These are phyloP conservation scores for Zaprionus tsacasi DNA, from an alignment of 1,140 invertebrate species.

Conservation along the genomic window DNA sequence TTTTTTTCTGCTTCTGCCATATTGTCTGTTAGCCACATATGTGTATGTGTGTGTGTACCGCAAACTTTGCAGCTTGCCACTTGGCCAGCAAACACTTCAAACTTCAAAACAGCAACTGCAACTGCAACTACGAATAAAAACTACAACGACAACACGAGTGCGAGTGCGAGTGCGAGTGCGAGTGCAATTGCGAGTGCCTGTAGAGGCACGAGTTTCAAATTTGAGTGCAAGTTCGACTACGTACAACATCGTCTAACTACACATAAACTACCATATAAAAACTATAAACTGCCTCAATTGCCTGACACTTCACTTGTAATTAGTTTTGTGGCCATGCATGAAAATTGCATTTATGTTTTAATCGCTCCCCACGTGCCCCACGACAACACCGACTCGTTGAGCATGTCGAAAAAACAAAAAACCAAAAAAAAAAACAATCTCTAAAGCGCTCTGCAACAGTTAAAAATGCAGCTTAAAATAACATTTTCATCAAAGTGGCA, in stretches of 20 bases:
- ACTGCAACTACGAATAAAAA: neutral
- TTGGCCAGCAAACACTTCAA: conserved; percentile 52
- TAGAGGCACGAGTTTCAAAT: neutral
- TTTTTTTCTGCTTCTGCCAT: conserved; percentile 17
- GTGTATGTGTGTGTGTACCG: conserved; percentile 23
- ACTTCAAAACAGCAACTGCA: conserved; percentile 30
- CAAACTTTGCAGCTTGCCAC: conserved; percentile 72
- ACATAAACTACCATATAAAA: conserved; percentile 8
- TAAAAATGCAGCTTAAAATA: neutral
- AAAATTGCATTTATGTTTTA: conserved; percentile 56
- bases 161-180: neutral
- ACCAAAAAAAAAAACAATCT: too few species aligned
- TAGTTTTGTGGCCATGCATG: conserved; percentile 78
- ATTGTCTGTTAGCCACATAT: conserved; percentile 59
- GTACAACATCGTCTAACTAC: too few species aligned
- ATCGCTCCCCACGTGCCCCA: conserved; percentile 2
- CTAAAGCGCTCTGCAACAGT: neutral
- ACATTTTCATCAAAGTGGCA: neutral
- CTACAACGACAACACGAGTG: neutral
- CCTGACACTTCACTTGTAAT: conserved; percentile 77
- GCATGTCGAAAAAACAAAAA: too few species aligned
- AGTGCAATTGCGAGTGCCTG: neutral
- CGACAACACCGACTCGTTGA: neutral
- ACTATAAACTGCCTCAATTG: conserved; percentile 55
- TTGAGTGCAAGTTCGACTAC: conserved; percentile 8